Base-by-base conservation (phyloP, 2,888 invertebrate genomes). In the Mesoligia furuncula region DNA sequence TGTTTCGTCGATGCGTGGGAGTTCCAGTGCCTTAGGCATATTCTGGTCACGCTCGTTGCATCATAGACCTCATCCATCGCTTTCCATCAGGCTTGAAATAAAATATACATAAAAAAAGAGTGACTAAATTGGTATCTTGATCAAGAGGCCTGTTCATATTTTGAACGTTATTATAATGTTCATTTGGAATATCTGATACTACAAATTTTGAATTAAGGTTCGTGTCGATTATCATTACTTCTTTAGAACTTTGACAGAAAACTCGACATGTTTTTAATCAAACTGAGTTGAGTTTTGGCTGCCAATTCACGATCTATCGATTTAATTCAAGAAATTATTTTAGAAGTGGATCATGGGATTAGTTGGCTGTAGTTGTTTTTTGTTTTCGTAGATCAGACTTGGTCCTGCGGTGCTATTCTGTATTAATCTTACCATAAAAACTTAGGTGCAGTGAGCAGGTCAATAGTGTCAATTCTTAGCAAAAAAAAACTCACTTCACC, bases 141-240 rank as follows among this genome's bases (percentile, higher is more conserved):
- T 72, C 27, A 31, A 62, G 51, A 70, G 15, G 31, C 31, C 2
- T 45, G 20, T 31, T 57, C 24, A 51, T 42, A 57, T 62, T 70
- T 61, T 59, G n/a, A 39, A 31, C 39, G 57, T n/a, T 75, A 39
- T 20, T 36, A 66, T 71, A 61, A 59, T 42, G 57, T 71, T 68
- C 67, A 84, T 79, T 71, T 45, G 6, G 0, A 20, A n/a, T 69
- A 64, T 64, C 57, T 64, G 57, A 48, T 68, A 65, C 15, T 36
- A 68, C 39, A 70, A 65, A 75, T 71, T 81, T 81, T 67, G 31
- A 83, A 70, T 57, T 36, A 48, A 69, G 59, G 24, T 64, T 64
- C 36, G 15, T 51, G 51, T 59, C 42, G 66, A 70, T 59, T 61
- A 66, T 54, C 45, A 13, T 27, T 64, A 77, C 4, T 59, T 72